Evolutionary conservation across 1,140 invertebrate species (phyloP), one percentile per base, ranked within the genome.

Genomic region (Anthonomus grandis): DNA sequence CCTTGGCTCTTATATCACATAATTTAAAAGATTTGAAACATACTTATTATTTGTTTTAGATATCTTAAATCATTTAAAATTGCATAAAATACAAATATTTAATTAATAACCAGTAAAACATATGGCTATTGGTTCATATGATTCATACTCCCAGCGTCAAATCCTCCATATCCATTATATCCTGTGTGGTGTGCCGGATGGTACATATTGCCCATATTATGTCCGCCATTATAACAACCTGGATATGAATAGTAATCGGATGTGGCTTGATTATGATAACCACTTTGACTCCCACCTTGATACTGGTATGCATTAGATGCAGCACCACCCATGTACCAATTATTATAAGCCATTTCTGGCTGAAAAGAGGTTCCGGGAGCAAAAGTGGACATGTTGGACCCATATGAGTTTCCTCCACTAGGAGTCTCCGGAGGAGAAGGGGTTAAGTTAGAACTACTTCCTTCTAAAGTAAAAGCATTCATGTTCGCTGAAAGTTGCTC

Each of bases 391-490:
- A 18, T 47, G 13, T 47, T 18, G 12, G 17, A 22, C 21, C 13
- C 4, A 23, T n/a, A n/a, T n/a, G n/a, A n/a, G n/a, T n/a, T n/a
- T n/a, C n/a, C 12, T 15, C 19, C 49, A 19, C 12, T 18, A 4
- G 17, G 22, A 37, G n/a, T 50, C 4, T 9, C 6, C 3, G 46
- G 17, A 0, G 50, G 27, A 8, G 82, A 82, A 18, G 83, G 82
- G 13, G 82, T 84, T 1, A 83, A 79, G 52, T 81, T 83, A 46
- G 80, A 82, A 4, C 79, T 81, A 59, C 82, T 84, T 23, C 82
- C 83, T 10, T 82, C 82, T 57, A 83, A 66, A 0, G 82, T 45
- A 22, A 21, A 69, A 50, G 54, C 37, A 34, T 46, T 18, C 12
- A 64, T 54, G 23, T 66, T 67, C 5, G 69, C 54, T 6, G 18